Evolutionary conservation across 2,113 vertebrate genomes (phyloP).

Genomic region (Chaenocephalus aceratus): DNA sequence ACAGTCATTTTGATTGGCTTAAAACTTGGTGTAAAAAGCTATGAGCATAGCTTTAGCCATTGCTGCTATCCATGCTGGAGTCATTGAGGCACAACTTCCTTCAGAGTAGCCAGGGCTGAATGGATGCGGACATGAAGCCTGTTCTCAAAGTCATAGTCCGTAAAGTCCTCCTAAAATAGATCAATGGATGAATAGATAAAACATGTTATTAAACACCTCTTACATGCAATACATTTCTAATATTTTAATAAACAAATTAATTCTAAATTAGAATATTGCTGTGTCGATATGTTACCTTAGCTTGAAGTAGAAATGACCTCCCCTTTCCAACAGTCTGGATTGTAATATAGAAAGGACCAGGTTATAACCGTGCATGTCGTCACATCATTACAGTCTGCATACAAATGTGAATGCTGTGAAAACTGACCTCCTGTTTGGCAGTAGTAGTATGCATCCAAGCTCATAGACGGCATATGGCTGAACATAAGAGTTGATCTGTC

Average conservation of each 20-base stretch:
- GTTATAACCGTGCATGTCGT: not conserved
- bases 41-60: slow-evolving; percentile 51
- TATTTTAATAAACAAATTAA: not conserved
- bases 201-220: not conserved
- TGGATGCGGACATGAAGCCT: slow-evolving; percentile 97
- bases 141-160: slow-evolving; percentile 98
- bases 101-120: slow-evolving; percentile 93
- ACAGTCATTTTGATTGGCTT: slow-evolving; percentile 42
- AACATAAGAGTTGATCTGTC: slow-evolving; percentile 92
- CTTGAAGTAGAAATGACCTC: slow-evolving; percentile 94
- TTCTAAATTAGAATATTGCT: not conserved
- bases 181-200: not conserved
- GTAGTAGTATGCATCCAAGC: slow-evolving; percentile 94
- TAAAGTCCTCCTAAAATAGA: slow-evolving; percentile 90
- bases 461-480: slow-evolving; percentile 97
- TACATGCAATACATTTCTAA: not conserved
- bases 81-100: slow-evolving; percentile 96
- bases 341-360: slow-evolving; percentile 38
- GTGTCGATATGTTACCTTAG: slow-evolving; percentile 88
- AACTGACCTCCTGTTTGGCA: slow-evolving; percentile 92
- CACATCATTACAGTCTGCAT: not conserved
- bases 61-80: slow-evolving; percentile 14
- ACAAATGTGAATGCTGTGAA: not conserved
- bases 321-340: slow-evolving; percentile 93
- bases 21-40: slow-evolving; percentile 28